These are phyloP conservation scores for Apostichopus parvimensis DNA, from an alignment of 35 echinoderm and acorn worm species.

Conservation along the genomic window DNA sequence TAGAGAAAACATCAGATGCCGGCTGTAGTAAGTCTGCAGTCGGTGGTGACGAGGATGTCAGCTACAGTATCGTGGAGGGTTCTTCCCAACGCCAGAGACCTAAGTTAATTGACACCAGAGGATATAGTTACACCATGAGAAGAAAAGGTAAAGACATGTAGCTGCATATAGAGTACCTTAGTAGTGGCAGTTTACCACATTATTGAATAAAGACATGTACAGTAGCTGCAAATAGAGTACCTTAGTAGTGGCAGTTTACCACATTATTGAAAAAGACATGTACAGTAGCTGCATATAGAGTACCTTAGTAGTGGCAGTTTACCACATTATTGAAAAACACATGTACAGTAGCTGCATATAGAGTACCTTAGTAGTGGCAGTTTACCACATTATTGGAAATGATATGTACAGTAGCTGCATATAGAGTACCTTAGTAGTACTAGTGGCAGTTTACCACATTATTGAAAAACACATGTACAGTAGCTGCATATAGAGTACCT, in stretches of 20 bases:
- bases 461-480: too few relatives aligned
- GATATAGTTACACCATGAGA: conserved; percentile 22
- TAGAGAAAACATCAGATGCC: not conserved
- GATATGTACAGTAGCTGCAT: too few relatives aligned
- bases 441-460: too few relatives aligned
- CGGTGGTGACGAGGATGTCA: not conserved
- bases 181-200: not conserved
- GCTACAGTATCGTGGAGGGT: conserved; percentile 11
- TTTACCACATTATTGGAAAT: too few relatives aligned
- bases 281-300: not conserved
- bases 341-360: too few relatives aligned
- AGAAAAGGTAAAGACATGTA: conserved; percentile 10
- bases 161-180: not conserved
- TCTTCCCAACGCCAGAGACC: conserved; percentile 23
- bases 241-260: not conserved
- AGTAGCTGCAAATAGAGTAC: not conserved
- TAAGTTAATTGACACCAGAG: conserved; percentile 16
- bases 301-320: not conserved
- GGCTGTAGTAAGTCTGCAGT: not conserved
- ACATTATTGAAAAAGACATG: not conserved
- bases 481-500: too few relatives aligned
- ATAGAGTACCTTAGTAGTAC: too few relatives aligned
- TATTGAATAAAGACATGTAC: not conserved
- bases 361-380: too few relatives aligned
- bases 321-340: too few relatives aligned